Base-by-base conservation (phyloP, 1,140 invertebrate species). In the Hylaeus volcanicus region DNA sequence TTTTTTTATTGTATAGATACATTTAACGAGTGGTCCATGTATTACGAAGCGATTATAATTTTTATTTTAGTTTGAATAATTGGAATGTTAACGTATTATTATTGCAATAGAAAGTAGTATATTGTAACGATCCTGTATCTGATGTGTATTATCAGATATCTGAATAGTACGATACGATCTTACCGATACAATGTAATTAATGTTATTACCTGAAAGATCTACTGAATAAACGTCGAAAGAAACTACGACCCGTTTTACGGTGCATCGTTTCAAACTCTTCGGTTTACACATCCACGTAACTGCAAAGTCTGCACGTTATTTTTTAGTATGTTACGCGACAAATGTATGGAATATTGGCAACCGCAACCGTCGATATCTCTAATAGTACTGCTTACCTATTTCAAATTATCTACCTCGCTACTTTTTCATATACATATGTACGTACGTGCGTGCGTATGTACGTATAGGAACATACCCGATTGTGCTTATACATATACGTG, bases 151-250 rank as follows among this genome's bases (percentile, higher is more conserved):
- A 61, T 61, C 43, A 48, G n/a, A 12, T 9, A 64, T 2, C 5
- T 68, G 12, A 15, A 66, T 64, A 51, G n/a, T 64, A 12, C 11
- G 11, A 12, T 12, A 53, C 26, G 12, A n/a, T 64, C 41, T 43
- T 72, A 48, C 9, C 14, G 41, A 61, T 72, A 45, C 43, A 43
- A 15, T 64, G 48, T 65, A 64, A n/a, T 2, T 63, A 37, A 63
- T 26, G 26, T 61, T 71, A 78, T 72, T 80, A 80, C 78, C 78
- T 80, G 63, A 74, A 60, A 66, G 60, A 60, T 80, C n/a, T 74
- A 41, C n/a, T n/a, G n/a, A 79, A 51, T 1, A 74, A 45, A 60
- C 43, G 37, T 9, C 55, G 63, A 51, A 68, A 8, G 1, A 15
- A 48, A 48, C 12, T 75, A 8, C 43, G 51, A 53, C 65, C 66